Percentiles rank a stretch among this genome's conserved stretches.
These are phyloP conservation scores for Adelges cooleyi DNA, from an alignment of 1,140 invertebrate species.

Conservation along the genomic window DNA sequence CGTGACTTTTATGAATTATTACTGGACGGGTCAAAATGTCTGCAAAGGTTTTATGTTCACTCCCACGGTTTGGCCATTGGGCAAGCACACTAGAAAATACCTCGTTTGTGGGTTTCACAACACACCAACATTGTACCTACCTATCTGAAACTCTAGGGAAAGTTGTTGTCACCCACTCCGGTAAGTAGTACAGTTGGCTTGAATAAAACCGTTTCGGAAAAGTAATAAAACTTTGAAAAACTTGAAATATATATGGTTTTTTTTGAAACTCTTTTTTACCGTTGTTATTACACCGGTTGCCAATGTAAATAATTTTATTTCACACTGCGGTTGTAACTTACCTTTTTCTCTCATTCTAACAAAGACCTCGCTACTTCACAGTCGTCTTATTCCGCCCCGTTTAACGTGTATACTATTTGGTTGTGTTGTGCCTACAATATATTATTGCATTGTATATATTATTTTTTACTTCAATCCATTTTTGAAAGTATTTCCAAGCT, in stretches of 20 bases:
- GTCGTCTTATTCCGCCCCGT: no score
- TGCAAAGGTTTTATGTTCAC: not conserved
- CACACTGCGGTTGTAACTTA: no score
- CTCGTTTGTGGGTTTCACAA: not conserved
- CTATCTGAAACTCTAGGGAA: not conserved
- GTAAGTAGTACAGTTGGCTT: not conserved
- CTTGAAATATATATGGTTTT: not conserved
- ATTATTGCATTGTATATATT: no score
- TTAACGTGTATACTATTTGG: no score
- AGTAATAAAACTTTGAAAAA: conserved; percentile 1
- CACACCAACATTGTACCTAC: not conserved
- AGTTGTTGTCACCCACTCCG: not conserved
- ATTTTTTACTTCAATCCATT: no score
- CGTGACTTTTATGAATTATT: conserved; percentile 13
- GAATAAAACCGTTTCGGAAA: not conserved
- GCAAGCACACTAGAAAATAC: not conserved
- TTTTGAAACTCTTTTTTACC: no score
- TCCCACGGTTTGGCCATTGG: not conserved
- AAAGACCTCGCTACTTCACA: no score
- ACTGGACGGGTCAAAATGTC: conserved; percentile 8
- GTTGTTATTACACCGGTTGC: no score
- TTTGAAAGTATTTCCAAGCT: no score
- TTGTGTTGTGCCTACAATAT: no score
- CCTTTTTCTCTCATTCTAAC: no score
- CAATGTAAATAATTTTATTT: no score